Conservation (phyloP, 2,113 vertebrate species). For the Macquaria ambigua region DNA sequence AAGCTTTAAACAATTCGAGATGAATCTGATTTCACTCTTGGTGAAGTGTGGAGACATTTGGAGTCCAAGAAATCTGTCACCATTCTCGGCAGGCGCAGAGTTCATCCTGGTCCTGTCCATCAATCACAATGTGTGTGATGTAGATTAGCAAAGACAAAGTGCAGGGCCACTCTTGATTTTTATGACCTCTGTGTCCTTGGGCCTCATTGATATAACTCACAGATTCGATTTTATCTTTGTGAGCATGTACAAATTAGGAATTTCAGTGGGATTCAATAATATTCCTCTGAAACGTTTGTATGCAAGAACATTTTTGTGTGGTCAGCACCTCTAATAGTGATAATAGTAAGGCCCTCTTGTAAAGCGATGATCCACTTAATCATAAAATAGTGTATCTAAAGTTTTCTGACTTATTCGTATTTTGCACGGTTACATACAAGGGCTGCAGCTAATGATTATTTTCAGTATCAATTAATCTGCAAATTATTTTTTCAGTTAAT, state of each 20-base stretch:
- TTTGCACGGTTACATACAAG: background rate
- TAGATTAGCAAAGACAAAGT: background rate
- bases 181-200: background rate
- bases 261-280: background rate
- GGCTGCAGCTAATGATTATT: background rate
- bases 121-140: slow-evolving; percentile 12
- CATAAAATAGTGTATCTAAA: background rate
- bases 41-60: slow-evolving; percentile 55
- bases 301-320: background rate
- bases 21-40: slow-evolving; percentile 51
- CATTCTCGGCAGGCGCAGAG: slow-evolving; percentile 31
- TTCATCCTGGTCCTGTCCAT: slow-evolving; percentile 37
- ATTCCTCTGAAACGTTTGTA: no score
- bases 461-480: background rate
- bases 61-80: slow-evolving; percentile 61
- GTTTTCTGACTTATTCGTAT: background rate
- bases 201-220: background rate
- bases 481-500: background rate
- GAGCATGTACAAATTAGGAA: background rate
- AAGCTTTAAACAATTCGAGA: slow-evolving; percentile 55
- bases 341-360: background rate
- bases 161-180: background rate
- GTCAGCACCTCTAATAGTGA: background rate
- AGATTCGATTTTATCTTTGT: background rate
- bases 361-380: background rate